These are phyloP conservation scores for Drosophila nebulosa DNA, from an alignment of 1,140 invertebrate species.

Conservation along the genomic window DNA sequence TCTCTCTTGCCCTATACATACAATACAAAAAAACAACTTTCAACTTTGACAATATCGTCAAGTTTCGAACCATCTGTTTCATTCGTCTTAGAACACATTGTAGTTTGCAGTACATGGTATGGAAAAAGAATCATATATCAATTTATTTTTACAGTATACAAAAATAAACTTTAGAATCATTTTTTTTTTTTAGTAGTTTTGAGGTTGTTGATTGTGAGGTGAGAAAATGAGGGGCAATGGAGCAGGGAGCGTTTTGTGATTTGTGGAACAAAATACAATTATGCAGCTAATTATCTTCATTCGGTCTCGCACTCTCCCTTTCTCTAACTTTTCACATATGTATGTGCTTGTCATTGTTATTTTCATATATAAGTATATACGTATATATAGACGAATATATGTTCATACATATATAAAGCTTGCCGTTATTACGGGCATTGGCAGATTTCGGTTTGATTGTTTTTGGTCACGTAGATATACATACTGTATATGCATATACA, in stretches of 20 bases:
- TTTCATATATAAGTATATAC: neutral
- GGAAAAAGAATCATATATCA: neutral
- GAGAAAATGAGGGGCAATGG: neutral
- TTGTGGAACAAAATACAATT: neutral
- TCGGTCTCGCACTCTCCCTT: neutral
- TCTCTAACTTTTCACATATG: neutral
- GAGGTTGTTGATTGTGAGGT: neutral
- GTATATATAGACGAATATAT: neutral
- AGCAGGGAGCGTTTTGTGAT: neutral
- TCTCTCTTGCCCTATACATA: constrained; percentile 38
- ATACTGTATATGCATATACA: neutral
- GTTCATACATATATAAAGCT: constrained; percentile 22
- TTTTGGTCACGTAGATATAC: constrained; percentile 40
- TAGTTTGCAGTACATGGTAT: constrained; percentile 57
- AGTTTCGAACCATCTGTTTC: constrained; percentile 61
- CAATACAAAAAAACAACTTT: constrained; percentile 47
- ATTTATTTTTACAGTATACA: constrained; percentile 10
- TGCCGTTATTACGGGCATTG: constrained; percentile 35
- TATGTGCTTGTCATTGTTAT: neutral
- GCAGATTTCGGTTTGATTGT: constrained; percentile 48
- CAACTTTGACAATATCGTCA: constrained; percentile 62
- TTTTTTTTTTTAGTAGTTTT: neutral
- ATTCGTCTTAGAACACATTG: constrained; percentile 57
- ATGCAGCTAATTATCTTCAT: neutral
- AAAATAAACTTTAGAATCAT: constrained; percentile 10